Percentiles rank a stretch among this genome's conserved stretches.
Conservation (phyloP, 2,888 invertebrate genomes). For the Drosophila koepferae region DNA sequence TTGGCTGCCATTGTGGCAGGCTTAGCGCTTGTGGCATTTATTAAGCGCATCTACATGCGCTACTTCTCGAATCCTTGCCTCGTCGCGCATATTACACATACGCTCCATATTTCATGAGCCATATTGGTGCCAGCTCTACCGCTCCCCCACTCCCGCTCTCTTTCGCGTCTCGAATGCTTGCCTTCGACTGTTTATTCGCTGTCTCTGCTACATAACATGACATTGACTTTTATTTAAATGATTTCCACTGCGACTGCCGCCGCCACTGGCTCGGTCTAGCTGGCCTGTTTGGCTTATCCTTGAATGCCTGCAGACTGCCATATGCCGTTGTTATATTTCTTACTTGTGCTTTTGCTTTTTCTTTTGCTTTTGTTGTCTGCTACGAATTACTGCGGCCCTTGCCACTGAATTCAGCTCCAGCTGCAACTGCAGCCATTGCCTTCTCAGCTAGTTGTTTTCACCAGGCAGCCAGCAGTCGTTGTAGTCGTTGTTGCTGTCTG, state of each 20-base stretch:
- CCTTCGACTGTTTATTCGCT: constrained; percentile 72
- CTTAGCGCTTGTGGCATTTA: constrained; percentile 59
- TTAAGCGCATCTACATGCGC: constrained; percentile 47
- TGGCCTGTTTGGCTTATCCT: constrained; percentile 41
- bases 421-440: constrained; percentile 28
- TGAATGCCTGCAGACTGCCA: constrained; percentile 68
- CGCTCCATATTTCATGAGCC: constrained; percentile 47
- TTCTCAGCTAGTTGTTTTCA: constrained; percentile 61
- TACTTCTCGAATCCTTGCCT: constrained; percentile 39
- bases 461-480: constrained; percentile 54
- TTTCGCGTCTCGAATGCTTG: constrained; percentile 4
- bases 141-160: background rate
- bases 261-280: constrained; percentile 24
- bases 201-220: constrained; percentile 74
- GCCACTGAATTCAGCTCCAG: constrained; percentile 8
- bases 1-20: constrained; percentile 26
- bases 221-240: constrained; percentile 81
- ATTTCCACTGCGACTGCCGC: constrained; percentile 59
- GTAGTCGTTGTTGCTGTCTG: constrained; percentile 26
- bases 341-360: constrained; percentile 24
- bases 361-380: constrained; percentile 23
- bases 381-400: constrained; percentile 23
- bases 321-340: constrained; percentile 48
- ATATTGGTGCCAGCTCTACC: constrained; percentile 36
- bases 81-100: constrained; percentile 67